Evolutionary conservation across 2,888 invertebrate species (phyloP).

Genomic region (Danaus chrysippus): DNA sequence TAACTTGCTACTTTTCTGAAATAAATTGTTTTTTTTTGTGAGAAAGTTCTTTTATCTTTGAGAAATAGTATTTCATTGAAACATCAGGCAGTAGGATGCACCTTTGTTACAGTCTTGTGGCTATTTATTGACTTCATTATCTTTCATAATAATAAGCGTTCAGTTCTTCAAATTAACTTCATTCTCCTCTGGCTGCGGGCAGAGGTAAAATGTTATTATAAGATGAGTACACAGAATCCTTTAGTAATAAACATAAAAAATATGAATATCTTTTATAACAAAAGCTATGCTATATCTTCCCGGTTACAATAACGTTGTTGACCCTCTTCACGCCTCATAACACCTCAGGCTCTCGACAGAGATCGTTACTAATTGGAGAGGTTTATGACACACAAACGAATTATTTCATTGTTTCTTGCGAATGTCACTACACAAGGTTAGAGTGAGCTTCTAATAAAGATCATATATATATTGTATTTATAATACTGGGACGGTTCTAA

Average conservation of each 20-base stretch:
- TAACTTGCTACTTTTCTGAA: neutral
- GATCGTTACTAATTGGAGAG: constrained; percentile 9
- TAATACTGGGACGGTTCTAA: too few relatives aligned
- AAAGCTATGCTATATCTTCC: neutral
- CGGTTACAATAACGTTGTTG: constrained; percentile 5
- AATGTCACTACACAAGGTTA: neutral
- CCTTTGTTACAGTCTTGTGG: neutral
- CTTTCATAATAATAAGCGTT: neutral
- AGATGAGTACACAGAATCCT: neutral
- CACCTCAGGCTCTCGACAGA: constrained; percentile 2
- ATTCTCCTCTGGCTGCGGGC: neutral
- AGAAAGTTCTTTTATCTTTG: neutral
- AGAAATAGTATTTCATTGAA: neutral
- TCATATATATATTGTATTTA: too few relatives aligned
- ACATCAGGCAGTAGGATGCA: neutral
- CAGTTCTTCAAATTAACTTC: neutral
- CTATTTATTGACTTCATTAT: neutral
- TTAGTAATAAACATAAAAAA: neutral
- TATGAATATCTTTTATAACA: constrained; percentile 1
- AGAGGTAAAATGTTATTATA: neutral
- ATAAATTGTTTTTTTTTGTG: neutral
- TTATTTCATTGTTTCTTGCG: constrained; percentile 7
- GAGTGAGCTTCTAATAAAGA: neutral
- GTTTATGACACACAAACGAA: neutral
- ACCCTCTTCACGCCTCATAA: constrained; percentile 6